Conservation (phyloP, 2,113 vertebrate species). For the Vanacampus margaritifer region DNA sequence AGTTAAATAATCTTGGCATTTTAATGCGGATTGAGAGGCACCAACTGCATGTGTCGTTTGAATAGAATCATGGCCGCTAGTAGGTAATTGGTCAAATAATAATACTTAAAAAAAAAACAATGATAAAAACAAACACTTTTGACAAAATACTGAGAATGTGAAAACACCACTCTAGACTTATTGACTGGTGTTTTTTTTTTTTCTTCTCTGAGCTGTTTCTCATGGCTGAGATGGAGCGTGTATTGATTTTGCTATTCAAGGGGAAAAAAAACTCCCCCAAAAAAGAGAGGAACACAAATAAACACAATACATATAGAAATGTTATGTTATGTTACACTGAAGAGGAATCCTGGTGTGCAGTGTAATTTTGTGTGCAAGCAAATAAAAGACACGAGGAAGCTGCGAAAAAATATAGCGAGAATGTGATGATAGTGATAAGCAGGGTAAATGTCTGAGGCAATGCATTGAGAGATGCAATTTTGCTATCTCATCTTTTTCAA, state of each 20-base stretch:
- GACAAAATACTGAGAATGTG: not conserved
- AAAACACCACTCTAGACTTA: constrained; percentile 32
- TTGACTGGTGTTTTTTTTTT: constrained; percentile 26
- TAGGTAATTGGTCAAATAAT: constrained; percentile 36
- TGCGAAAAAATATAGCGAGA: not conserved
- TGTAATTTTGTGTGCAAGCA: not conserved
- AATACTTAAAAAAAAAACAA: constrained; percentile 7
- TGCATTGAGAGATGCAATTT: not conserved
- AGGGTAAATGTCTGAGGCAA: not conserved
- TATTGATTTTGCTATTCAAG: constrained; percentile 67
- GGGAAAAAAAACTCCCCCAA: constrained; percentile 48
- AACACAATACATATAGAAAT: constrained; percentile 46
- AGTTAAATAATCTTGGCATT: not conserved
- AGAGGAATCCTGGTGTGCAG: constrained; percentile 15
- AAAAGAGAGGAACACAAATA: constrained; percentile 60
- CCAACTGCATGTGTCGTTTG: constrained; percentile 25
- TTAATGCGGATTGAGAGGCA: not conserved
- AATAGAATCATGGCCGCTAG: constrained; percentile 18
- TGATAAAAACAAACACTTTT: constrained; percentile 4
- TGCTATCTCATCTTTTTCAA: not conserved
- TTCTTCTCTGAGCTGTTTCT: constrained; percentile 49
- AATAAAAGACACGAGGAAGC: not conserved
- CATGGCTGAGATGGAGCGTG: constrained; percentile 33
- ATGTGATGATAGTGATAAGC: not conserved
- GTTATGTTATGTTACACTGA: constrained; percentile 47